phyloP scores from a whole-genome alignment of 2,888 invertebrate species.

The Phortica okadai region DNA sequence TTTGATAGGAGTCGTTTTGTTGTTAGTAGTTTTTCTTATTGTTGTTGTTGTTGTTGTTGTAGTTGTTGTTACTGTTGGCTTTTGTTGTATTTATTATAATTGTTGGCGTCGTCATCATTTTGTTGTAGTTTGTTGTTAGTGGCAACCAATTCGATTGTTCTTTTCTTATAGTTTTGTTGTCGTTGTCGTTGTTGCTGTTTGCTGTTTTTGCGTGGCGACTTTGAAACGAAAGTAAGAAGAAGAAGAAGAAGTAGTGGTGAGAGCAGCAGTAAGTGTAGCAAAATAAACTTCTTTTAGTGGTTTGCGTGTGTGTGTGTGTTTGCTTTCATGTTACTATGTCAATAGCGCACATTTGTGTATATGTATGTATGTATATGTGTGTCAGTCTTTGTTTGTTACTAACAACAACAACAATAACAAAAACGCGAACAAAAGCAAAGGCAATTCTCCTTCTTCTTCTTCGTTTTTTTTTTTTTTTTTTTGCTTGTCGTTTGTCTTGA shows the following conservation, averaged over 20 bases:
- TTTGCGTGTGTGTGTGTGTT: neutral
- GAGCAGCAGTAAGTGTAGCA: neutral
- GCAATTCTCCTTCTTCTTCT: slow-evolving; percentile 2
- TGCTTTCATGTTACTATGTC: slow-evolving; percentile 10
- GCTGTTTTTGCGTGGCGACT: neutral
- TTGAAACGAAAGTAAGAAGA: neutral
- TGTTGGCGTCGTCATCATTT: slow-evolving; percentile 26
- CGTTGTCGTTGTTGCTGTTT: slow-evolving; percentile 48
- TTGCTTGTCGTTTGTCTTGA: neutral
- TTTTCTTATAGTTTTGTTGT: slow-evolving; percentile 35
- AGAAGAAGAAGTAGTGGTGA: neutral
- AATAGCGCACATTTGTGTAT: neutral
- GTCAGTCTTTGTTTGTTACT: neutral
- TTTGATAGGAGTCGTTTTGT: no score
- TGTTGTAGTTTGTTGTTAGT: slow-evolving; percentile 13
- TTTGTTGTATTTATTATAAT: slow-evolving; percentile 28
- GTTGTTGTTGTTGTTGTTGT: slow-evolving; percentile 10
- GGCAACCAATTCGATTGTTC: neutral
- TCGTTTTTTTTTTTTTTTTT: no score
- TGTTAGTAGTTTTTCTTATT: slow-evolving; percentile 38
- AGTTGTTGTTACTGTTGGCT: neutral
- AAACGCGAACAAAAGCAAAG: neutral
- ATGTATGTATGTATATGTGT: neutral
- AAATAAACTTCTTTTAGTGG: neutral
- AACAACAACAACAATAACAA: neutral